phyloP scores from a whole-genome alignment of 2,797 vertebrate species.

The Carduelis carduelis region DNA sequence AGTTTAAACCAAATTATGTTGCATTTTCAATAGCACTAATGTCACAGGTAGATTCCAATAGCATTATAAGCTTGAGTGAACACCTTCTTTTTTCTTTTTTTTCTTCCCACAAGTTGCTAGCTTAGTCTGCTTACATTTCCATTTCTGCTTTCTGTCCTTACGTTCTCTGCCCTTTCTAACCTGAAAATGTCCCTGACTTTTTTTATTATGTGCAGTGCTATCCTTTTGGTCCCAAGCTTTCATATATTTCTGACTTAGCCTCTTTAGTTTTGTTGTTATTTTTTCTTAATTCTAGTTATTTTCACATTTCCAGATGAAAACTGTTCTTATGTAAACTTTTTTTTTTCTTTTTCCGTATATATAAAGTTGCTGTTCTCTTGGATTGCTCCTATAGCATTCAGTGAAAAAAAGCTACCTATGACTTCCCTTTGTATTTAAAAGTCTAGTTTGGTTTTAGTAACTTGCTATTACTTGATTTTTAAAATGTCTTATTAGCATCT shows the following conservation, averaged over 20 bases:
- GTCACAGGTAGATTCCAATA: neutral
- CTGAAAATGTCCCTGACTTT: neutral
- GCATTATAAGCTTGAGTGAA: neutral
- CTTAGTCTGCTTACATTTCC: neutral
- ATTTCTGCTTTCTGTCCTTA: neutral
- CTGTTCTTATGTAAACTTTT: neutral
- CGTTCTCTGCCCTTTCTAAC: neutral
- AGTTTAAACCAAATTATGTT: neutral
- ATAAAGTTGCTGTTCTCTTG: neutral
- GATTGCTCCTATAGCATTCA: neutral
- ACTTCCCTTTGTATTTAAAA: neutral
- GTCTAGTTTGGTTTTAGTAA: neutral
- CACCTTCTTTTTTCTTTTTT: neutral
- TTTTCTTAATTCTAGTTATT: neutral
- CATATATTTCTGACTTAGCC: neutral
- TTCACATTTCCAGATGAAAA: neutral
- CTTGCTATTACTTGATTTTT: conserved; percentile 62
- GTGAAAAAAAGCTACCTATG: neutral
- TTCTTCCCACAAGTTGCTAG: neutral
- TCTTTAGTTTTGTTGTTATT: neutral
- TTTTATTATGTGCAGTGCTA: neutral
- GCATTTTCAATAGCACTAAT: neutral
- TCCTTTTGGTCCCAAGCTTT: neutral
- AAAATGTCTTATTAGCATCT: conserved; percentile 38
- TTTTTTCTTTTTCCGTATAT: neutral